Percentiles rank a stretch among this genome's conserved stretches.
Conservation (phyloP, 1,140 invertebrate genomes). For the Sinonovacula constricta region DNA sequence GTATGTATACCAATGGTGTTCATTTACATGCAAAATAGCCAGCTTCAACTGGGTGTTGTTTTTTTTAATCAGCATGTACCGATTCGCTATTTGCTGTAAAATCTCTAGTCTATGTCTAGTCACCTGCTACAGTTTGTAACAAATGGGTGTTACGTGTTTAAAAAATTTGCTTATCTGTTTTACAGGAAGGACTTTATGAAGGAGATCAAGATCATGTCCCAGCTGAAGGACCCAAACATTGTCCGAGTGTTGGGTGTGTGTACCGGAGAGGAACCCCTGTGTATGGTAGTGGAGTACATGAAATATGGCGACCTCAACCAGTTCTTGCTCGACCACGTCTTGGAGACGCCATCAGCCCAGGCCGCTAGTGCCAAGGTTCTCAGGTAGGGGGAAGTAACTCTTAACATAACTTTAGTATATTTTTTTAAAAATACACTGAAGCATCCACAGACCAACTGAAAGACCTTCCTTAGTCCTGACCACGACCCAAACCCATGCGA, state of each 20-base stretch:
- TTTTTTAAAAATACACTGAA: no score
- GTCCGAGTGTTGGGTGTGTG: constrained; percentile 92
- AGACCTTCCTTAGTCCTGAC: no score
- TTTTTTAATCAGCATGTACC: no score
- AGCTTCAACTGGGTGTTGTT: no score
- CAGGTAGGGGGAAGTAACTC: constrained; percentile 69
- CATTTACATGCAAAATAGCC: no score
- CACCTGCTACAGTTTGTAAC: no score
- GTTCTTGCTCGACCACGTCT: constrained; percentile 88
- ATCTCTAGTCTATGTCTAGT: no score
- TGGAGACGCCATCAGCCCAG: constrained; percentile 73
- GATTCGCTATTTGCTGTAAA: no score
- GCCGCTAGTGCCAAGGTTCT: constrained; percentile 74
- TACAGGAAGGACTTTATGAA: constrained; percentile 91
- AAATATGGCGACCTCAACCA: constrained; percentile 94
- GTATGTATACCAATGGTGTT: no score
- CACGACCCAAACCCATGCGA: no score
- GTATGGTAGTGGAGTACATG: constrained; percentile 94
- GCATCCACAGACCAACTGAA: no score
- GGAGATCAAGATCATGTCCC: constrained; percentile 92
- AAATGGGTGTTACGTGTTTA: background rate
- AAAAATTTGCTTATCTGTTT: background rate
- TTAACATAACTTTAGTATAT: no score
- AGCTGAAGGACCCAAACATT: constrained; percentile 91
- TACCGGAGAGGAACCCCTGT: constrained; percentile 88